Conservation (phyloP, 2,888 invertebrate genomes). For the Apocheima hispidaria region DNA sequence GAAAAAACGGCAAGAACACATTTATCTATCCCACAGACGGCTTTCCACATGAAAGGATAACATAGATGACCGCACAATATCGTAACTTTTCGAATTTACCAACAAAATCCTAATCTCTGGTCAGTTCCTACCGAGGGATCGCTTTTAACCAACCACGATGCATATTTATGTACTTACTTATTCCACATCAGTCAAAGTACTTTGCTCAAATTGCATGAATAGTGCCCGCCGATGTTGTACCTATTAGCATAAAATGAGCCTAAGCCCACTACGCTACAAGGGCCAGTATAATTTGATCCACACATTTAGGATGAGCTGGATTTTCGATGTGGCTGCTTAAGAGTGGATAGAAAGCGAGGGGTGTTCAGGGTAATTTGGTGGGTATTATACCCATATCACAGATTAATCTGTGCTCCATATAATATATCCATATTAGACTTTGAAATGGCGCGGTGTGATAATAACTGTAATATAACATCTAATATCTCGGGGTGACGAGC, state of each 20-base stretch:
- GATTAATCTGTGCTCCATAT: too few species aligned
- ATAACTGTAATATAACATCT: too few species aligned
- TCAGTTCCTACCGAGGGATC: conserved; percentile 5
- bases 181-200: conserved; percentile 44
- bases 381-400: neutral
- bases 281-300: neutral
- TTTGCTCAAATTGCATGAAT: conserved; percentile 59
- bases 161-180: conserved; percentile 49
- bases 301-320: neutral
- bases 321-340: neutral
- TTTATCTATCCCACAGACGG: conserved; percentile 9
- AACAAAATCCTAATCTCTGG: conserved; percentile 10
- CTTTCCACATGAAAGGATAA: conserved; percentile 5
- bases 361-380: neutral
- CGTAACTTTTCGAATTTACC: conserved; percentile 19
- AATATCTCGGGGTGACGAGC: too few species aligned
- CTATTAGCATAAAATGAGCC: conserved; percentile 68
- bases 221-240: conserved; percentile 45
- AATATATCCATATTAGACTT: too few species aligned
- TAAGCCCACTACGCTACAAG: conserved; percentile 33
- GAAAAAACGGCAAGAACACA: neutral
- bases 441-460: too few species aligned
- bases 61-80: conserved; percentile 9
- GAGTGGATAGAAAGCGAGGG: too few species aligned
- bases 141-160: conserved; percentile 30